These are phyloP conservation scores for Oscheius sp. DNA, from an alignment of 2,888 invertebrate species.

Conservation along the genomic window DNA sequence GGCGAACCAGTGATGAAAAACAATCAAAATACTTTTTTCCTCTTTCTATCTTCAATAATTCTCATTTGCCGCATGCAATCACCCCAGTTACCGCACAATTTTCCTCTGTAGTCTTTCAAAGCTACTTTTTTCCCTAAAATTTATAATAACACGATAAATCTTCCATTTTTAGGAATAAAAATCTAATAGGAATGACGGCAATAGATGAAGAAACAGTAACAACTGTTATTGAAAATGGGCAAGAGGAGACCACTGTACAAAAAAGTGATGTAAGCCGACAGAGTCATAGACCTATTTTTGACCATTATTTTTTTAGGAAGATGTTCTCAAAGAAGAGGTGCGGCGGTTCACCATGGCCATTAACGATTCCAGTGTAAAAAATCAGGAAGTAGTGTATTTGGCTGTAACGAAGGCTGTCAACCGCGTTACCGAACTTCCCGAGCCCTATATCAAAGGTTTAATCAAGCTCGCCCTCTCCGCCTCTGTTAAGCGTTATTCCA, in stretches of 20 bases:
- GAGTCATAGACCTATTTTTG: not conserved
- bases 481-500: constrained; percentile 42
- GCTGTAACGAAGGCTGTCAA: constrained; percentile 43
- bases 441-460: constrained; percentile 43
- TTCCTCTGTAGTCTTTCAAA: too few relatives aligned
- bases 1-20: too few relatives aligned
- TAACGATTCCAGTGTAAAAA: constrained; percentile 45
- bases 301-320: constrained; percentile 10
- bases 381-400: constrained; percentile 44
- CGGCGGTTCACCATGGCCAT: constrained; percentile 43
- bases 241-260: not conserved
- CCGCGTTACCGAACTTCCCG: constrained; percentile 41
- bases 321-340: constrained; percentile 45
- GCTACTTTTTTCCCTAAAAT: too few relatives aligned
- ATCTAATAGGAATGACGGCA: too few relatives aligned
- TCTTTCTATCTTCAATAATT: too few relatives aligned
- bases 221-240: too few relatives aligned
- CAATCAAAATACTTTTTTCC: too few relatives aligned
- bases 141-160: too few relatives aligned
- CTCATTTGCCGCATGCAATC: too few relatives aligned
- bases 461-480: constrained; percentile 42
- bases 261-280: constrained; percentile 16
- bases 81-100: too few relatives aligned
- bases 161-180: too few relatives aligned
- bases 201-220: too few relatives aligned